Percentiles rank a stretch among this genome's conserved stretches.
These are phyloP conservation scores for Anhinga anhinga DNA, from an alignment of 2,113 vertebrate genomes.

Conservation along the genomic window DNA sequence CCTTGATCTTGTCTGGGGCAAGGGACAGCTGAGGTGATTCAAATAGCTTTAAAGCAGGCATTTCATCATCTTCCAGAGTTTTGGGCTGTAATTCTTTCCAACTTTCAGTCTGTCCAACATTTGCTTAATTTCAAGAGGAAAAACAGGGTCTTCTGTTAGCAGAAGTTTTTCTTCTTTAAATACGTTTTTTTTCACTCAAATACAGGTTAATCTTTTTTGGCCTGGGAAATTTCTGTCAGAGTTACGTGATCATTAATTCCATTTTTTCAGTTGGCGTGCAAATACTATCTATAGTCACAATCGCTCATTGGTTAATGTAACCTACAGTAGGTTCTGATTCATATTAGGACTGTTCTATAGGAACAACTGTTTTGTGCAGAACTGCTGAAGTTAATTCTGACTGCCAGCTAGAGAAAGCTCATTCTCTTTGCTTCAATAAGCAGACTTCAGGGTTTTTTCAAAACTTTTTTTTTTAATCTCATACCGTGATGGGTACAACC, in stretches of 20 bases:
- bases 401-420: background rate
- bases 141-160: background rate
- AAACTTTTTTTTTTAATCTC: background rate
- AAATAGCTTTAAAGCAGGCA: background rate
- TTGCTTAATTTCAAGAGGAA: background rate
- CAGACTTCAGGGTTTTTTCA: background rate
- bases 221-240: background rate
- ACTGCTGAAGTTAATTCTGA: background rate
- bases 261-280: background rate
- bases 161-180: background rate
- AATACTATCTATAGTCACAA: background rate
- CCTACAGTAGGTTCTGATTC: background rate
- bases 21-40: background rate
- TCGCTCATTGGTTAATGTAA: background rate
- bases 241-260: background rate
- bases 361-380: background rate
- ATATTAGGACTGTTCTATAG: background rate
- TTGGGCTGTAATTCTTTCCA: background rate
- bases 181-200: background rate
- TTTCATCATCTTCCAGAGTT: background rate
- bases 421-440: background rate
- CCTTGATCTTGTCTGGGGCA: background rate
- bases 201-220: background rate
- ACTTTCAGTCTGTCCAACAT: background rate
- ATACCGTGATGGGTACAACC: rapidly evolving